Evolutionary conservation across 2,113 vertebrate species (phyloP).

Genomic region (Strix uralensis): DNA sequence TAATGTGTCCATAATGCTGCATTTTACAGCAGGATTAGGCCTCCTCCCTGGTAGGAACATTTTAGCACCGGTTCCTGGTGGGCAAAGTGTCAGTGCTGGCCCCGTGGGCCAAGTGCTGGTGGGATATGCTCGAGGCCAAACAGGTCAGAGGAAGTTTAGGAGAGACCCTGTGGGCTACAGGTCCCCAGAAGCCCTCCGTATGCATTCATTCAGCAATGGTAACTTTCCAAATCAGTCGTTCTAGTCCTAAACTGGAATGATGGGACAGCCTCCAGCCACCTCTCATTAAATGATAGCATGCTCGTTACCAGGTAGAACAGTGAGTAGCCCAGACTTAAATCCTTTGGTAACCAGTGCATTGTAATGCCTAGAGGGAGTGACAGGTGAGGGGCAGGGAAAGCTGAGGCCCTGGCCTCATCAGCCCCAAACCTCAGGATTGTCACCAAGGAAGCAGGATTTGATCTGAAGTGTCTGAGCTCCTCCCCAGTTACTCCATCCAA

Average conservation of each 20-base stretch:
- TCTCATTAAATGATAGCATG: not conserved
- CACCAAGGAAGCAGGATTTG: not conserved
- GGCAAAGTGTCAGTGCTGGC: not conserved
- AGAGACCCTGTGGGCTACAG: not conserved
- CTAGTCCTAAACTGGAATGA: not conserved
- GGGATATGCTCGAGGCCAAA: not conserved
- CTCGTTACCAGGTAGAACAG: not conserved
- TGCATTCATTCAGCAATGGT: not conserved
- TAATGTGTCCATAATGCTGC: not conserved
- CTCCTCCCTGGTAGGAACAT: not conserved
- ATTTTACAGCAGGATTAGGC: not conserved
- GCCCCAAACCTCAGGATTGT: not conserved
- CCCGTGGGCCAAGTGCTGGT: accelerated
- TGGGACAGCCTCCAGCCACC: not conserved
- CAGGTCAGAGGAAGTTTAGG: not conserved
- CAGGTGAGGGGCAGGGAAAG: not conserved
- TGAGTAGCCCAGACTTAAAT: not conserved
- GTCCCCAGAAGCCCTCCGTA: not conserved
- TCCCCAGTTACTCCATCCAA: not conserved
- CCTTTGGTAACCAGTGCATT: not conserved
- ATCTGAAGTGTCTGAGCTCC: not conserved
- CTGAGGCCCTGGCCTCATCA: not conserved
- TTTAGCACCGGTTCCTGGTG: not conserved
- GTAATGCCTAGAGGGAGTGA: not conserved
- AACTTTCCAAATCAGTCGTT: not conserved